These are phyloP conservation scores for Chrosomus eos DNA, from an alignment of 2,797 vertebrate genomes.

Conservation along the genomic window DNA sequence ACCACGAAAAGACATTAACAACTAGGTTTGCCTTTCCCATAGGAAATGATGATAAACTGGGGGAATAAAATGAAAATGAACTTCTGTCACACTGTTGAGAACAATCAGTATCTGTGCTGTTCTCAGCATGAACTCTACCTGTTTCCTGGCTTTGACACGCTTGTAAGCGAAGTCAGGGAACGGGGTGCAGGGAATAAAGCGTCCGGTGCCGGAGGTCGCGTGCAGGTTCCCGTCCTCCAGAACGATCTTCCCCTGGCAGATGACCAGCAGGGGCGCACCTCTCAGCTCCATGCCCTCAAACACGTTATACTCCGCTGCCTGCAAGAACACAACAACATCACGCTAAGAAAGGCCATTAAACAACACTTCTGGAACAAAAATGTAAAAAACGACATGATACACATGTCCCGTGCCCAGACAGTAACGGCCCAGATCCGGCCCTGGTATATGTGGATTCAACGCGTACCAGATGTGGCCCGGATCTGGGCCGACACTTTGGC, in stretches of 20 bases:
- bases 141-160: slow-evolving; percentile 95
- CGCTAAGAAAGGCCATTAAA: neutral
- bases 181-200: slow-evolving; percentile 90
- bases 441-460: too few species aligned
- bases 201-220: slow-evolving; percentile 86
- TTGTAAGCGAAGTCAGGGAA: slow-evolving; percentile 96
- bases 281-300: slow-evolving; percentile 97
- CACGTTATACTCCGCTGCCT: slow-evolving; percentile 96
- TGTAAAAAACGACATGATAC: neutral
- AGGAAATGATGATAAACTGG: neutral
- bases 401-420: too few species aligned
- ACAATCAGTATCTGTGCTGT: neutral
- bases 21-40: neutral
- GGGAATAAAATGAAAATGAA: neutral
- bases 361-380: neutral
- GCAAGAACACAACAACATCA: neutral
- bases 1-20: neutral
- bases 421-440: too few species aligned
- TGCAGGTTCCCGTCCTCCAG: slow-evolving; percentile 93
- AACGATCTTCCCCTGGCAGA: slow-evolving; percentile 96
- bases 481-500: too few species aligned
- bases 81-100: neutral
- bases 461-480: too few species aligned
- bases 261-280: slow-evolving; percentile 89
- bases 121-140: slow-evolving; percentile 75